Percentiles rank a stretch among this genome's conserved stretches.
Evolutionary conservation across 2,113 vertebrate species (phyloP).

Genomic region (Cervus canadensis): DNA sequence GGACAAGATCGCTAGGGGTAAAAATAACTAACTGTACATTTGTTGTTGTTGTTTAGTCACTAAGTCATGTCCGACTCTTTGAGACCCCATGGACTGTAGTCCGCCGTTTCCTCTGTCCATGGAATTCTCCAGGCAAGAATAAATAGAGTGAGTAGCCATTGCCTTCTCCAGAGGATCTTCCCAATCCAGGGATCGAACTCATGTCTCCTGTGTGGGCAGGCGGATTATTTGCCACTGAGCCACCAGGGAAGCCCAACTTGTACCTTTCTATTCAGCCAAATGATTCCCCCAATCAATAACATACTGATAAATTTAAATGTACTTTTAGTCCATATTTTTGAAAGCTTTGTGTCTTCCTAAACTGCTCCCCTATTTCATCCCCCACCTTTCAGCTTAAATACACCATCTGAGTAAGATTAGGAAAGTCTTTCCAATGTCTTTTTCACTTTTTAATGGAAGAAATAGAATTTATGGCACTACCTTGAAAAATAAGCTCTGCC

Average conservation of each 20-base stretch:
- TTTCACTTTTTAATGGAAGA: conserved; percentile 28
- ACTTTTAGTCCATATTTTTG: background rate
- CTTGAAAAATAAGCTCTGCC: conserved; percentile 6
- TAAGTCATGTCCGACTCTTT: background rate
- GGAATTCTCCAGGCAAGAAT: background rate
- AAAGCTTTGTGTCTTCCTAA: background rate
- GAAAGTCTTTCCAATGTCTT: background rate
- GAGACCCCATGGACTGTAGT: background rate
- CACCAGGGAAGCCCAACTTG: background rate
- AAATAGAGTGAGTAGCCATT: background rate
- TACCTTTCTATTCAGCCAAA: background rate
- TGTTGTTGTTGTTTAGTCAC: background rate
- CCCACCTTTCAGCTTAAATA: background rate
- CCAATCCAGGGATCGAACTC: background rate
- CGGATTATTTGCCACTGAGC: background rate
- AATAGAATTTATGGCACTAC: conserved; percentile 7
- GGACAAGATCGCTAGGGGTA: background rate
- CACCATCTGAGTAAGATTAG: conserved; percentile 9
- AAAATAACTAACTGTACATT: conserved; percentile 2
- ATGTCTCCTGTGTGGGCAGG: background rate
- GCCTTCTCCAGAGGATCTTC: background rate
- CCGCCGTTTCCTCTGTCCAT: background rate
- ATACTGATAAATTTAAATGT: background rate
- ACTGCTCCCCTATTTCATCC: background rate
- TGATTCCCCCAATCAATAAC: background rate